Evolutionary conservation across 1,140 invertebrate species (phyloP).

Genomic region (Drosophila kurseongensis): DNA sequence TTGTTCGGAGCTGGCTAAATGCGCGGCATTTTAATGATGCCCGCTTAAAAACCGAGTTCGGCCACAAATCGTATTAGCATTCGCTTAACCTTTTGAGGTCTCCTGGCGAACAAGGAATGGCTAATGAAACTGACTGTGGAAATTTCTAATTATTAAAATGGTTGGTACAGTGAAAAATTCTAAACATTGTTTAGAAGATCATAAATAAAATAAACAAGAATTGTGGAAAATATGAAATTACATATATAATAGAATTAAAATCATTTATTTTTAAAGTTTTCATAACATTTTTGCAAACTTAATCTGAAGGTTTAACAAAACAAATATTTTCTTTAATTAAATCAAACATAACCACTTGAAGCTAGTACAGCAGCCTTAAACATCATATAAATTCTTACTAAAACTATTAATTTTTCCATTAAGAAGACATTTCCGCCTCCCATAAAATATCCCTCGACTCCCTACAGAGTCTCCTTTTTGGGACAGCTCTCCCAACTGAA

Average conservation of each 20-base stretch:
- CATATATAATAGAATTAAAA: too few species aligned
- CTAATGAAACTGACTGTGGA: constrained; percentile 13
- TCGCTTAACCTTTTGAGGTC: constrained; percentile 55
- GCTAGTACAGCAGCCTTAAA: too few species aligned
- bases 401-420: neutral
- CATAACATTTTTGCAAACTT: too few species aligned
- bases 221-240: too few species aligned
- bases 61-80: constrained; percentile 65
- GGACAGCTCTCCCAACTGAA: neutral
- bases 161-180: neutral
- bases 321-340: too few species aligned
- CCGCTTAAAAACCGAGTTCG: constrained; percentile 18
- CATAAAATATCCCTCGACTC: neutral
- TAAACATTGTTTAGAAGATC: neutral
- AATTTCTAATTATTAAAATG: constrained; percentile 11
- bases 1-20: constrained; percentile 43
- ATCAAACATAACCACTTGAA: too few species aligned
- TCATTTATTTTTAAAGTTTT: neutral
- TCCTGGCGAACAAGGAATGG: neutral
- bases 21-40: constrained; percentile 77
- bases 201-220: too few species aligned
- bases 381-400: too few species aligned
- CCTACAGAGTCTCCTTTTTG: constrained; percentile 11
- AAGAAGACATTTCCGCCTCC: neutral
- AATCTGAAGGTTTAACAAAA: too few species aligned